Conservation (phyloP, 1,140 invertebrate species). For the Apis cerana region DNA sequence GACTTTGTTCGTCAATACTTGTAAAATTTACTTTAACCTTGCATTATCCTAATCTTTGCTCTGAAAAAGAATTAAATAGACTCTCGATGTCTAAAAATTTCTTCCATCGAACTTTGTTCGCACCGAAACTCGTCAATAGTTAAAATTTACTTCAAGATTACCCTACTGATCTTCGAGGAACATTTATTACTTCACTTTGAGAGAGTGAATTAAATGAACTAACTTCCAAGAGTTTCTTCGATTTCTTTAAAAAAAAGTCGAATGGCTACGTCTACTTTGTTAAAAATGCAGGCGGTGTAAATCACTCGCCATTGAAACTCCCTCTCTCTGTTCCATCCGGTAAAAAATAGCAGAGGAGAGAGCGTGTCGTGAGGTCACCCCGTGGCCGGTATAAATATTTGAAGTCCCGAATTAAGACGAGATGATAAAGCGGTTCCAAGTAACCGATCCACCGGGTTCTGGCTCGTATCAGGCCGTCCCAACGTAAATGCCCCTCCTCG, state of each 20-base stretch:
- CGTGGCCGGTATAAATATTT: conserved; percentile 76
- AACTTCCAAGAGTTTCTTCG: neutral
- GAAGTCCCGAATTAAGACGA: conserved; percentile 76
- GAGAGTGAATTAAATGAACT: no score
- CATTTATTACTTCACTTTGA: no score
- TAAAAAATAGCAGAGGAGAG: conserved; percentile 68
- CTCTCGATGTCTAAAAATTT: neutral
- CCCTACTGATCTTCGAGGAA: no score
- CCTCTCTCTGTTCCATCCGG: neutral
- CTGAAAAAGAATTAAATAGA: no score
- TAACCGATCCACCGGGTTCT: conserved; percentile 62
- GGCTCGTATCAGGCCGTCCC: conserved; percentile 69
- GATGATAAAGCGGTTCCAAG: conserved; percentile 76
- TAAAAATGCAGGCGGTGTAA: conserved; percentile 63
- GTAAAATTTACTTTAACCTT: no score
- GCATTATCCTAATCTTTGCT: no score
- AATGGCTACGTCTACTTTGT: conserved; percentile 1
- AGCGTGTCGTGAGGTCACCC: conserved; percentile 74
- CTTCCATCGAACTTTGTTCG: neutral
- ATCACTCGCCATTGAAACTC: conserved; percentile 47
- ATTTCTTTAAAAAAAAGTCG: neutral
- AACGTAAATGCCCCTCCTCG: conserved; percentile 24
- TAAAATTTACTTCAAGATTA: no score
- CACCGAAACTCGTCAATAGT: no score
- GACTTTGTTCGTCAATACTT: no score